Base-by-base conservation (phyloP, 2,888 invertebrate species). In the Rosalia funebris region DNA sequence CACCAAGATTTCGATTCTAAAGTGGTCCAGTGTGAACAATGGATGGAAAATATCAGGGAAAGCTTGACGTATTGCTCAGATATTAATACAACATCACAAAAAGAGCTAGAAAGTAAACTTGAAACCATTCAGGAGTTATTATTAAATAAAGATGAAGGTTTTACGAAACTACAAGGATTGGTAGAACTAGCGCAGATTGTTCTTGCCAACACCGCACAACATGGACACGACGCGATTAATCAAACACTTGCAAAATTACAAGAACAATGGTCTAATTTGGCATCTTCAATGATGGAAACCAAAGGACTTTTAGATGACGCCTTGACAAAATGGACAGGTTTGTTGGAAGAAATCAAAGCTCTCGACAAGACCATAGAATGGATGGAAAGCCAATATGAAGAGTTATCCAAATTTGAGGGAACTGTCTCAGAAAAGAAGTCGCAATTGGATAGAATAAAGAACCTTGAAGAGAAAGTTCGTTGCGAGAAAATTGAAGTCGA, bases 181-280 rank as follows among this genome's bases (percentile, higher is more conserved):
- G 91, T 96, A n/a, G 96, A 96, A 74, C 82, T 93, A 69, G 96
- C 95, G 0, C 97, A 98, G 81, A 90, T 88, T 69, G 93, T 96
- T 0, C 83, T 96, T 73, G 93, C 93, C 0, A 96, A 95, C 75
- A 96, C 97, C 0, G 93, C 96, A 0, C 91, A 93, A 0, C 84
- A 88, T 31, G 97, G 97, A 0, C 95, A 97, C 70, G 90, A 91
- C 68, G 86, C 89, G 19, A 95, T 98, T 52, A 95, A 96, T 71
- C 89, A 91, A 66, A 88, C 91, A 1, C 82, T 97, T 3, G 88
- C 91, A 0, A 87, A 89, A 58, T 83, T 97, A 42, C 96, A 97
- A 83, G 92, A 93, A 75, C 90, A 93, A 72, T 96, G 96, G 96
- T 95, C 95, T 17, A 87, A 88, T 4, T 83, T 96, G 46, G 90